Percentiles rank a stretch among this genome's conserved stretches.
phyloP scores from a whole-genome alignment of 2,797 vertebrate species.

The Setipinna tenuifilis region DNA sequence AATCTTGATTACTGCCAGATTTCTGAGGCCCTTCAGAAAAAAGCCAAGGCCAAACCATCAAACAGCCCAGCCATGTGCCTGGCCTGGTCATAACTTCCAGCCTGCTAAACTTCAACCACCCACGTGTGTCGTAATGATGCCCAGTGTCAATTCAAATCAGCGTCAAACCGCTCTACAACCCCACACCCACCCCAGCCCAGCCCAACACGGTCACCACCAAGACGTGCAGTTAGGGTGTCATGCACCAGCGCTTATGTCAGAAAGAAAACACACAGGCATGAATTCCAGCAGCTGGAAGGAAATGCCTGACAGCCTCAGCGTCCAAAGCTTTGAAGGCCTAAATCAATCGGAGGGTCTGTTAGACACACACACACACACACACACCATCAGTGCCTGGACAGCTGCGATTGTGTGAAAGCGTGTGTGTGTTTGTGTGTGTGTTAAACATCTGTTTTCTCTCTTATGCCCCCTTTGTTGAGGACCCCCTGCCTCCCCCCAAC shows the following conservation, averaged over 20 bases:
- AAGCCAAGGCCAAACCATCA: not conserved
- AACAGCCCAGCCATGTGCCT: not conserved
- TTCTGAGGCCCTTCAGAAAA: not conserved
- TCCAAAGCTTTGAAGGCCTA: constrained; percentile 15
- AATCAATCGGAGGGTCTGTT: constrained; percentile 28
- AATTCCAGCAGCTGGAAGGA: constrained; percentile 20
- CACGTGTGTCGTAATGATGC: not conserved
- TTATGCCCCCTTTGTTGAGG: not conserved
- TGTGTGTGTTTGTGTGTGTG: constrained; percentile 23
- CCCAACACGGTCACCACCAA: not conserved
- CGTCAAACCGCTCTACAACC: not conserved
- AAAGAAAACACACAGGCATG: constrained; percentile 5
- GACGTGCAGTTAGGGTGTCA: not conserved
- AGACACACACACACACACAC: not conserved
- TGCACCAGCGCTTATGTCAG: constrained; percentile 10
- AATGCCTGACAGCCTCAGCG: constrained; percentile 14
- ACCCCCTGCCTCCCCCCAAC: not conserved
- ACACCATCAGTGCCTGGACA: not conserved
- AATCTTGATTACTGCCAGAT: not conserved
- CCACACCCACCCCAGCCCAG: not conserved
- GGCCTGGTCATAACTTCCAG: not conserved
- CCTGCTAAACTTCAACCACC: not conserved
- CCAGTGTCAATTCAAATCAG: not conserved
- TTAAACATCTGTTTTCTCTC: constrained; percentile 46
- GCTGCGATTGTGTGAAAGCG: constrained; percentile 1